These are phyloP conservation scores for Tribolium castaneum DNA, from an alignment of 1,140 invertebrate species.

Conservation along the genomic window DNA sequence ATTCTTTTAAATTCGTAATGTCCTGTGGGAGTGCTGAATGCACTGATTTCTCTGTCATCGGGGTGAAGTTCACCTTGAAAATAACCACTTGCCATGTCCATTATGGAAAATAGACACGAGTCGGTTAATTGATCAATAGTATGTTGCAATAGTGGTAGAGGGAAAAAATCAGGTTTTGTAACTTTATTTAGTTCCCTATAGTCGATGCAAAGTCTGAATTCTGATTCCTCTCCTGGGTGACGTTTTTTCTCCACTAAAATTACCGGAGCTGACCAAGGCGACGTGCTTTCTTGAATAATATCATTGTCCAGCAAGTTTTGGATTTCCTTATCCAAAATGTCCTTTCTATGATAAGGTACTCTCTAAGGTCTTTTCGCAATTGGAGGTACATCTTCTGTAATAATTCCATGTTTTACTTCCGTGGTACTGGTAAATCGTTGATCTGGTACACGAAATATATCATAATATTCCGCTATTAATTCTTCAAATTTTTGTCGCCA, in stretches of 20 bases:
- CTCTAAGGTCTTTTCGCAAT: conserved; percentile 30
- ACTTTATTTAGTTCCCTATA: conserved; percentile 54
- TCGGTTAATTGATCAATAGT: conserved; percentile 49
- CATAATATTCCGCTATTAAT: too few species aligned
- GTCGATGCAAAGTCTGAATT: conserved; percentile 50
- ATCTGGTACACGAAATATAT: too few species aligned
- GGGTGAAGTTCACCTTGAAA: conserved; percentile 64
- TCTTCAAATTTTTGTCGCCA: too few species aligned
- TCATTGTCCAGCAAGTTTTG: conserved; percentile 52
- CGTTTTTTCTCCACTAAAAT: too few species aligned
- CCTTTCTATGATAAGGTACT: conserved; percentile 29
- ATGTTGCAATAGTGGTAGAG: conserved; percentile 66
- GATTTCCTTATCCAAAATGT: conserved; percentile 47
- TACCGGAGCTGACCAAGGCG: conserved; percentile 63
- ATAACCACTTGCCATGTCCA: conserved; percentile 64
- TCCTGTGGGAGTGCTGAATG: conserved; percentile 59
- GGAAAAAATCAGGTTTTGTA: conserved; percentile 63
- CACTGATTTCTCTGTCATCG: conserved; percentile 63
- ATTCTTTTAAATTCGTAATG: conserved; percentile 60
- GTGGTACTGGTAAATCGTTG: neutral
- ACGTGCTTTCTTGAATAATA: conserved; percentile 56
- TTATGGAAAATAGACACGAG: conserved; percentile 59
- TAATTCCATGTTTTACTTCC: conserved; percentile 40
- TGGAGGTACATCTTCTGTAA: conserved; percentile 25
- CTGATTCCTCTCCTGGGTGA: neutral